Evolutionary conservation across 2,113 vertebrate species (phyloP), one percentile per base, ranked within the genome.

Genomic region (Neogobius melanostomus): DNA sequence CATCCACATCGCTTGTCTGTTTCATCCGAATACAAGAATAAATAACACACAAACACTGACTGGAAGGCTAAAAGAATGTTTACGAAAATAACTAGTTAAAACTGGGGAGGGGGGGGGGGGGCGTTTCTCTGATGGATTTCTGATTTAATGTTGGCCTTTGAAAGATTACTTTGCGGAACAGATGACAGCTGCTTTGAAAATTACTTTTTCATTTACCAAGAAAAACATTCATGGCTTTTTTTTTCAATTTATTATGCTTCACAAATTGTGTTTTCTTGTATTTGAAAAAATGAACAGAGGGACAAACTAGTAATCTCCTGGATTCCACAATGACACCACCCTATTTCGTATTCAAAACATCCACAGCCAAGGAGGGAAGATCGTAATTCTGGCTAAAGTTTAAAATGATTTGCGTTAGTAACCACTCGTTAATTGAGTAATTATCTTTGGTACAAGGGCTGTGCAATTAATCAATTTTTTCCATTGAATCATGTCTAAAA

Each of bases 101-200:
- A 28, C 9, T 36, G 28, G n/a, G n/a, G n/a, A n/a, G n/a, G n/a
- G n/a, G n/a, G n/a, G n/a, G n/a, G n/a, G n/a, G n/a, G n/a, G n/a
- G n/a, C n/a, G 21, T 28, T 9, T 56, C 17, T 42, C 56, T 42
- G 11, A 59, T 36, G 54, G 54, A 57, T 59, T 59, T 59, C 28
- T 59, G 11, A 59, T 59, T 59, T 59, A 59, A 59, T 59, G 21
- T 59, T 59, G 21, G 21, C 28, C 21, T 59, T 59, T 59, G 21
- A 42, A 28, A 57, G 28, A 59, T 59, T 59, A 45, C 59, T n/a
- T 61, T 61, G 59, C 59, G 5, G 14, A 61, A 44, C 59, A 61
- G 42, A 61, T 9, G 14, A 44, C 42, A 44, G 59, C 59, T 44
- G 59, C 14, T 61, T 61, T 61, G 36, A n/a, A 43, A 61, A 44